A percentile compares a stretch with the other conserved stretches of the same genome.
Evolutionary conservation across 2,888 invertebrate species (phyloP).

Genomic region (Chrysomela aeneicollis): DNA sequence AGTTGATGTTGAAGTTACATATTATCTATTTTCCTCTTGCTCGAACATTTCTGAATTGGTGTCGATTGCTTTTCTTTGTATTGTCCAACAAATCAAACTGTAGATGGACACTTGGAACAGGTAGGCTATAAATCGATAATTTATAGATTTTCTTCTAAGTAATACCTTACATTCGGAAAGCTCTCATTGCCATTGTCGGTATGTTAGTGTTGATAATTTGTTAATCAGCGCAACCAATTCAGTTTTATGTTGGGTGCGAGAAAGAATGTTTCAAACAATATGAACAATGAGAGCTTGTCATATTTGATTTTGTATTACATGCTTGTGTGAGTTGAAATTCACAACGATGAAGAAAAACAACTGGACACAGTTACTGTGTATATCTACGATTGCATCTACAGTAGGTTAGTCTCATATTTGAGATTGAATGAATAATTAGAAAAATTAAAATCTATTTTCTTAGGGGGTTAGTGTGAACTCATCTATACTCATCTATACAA

Average conservation of each 20-base stretch:
- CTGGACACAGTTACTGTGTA: too few relatives aligned
- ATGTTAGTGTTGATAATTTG: neutral
- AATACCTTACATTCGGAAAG: neutral
- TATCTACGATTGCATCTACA: too few relatives aligned
- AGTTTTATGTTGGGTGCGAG: neutral
- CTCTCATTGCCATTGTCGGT: neutral
- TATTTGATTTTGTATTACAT: neutral
- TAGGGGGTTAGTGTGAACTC: too few relatives aligned
- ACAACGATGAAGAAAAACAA: too few relatives aligned
- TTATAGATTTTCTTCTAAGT: slow-evolving; percentile 3
- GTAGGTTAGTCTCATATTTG: too few relatives aligned
- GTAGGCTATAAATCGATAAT: neutral
- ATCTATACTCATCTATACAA: too few relatives aligned
- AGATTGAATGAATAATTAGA: too few relatives aligned
- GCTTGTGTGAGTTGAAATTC: neutral
- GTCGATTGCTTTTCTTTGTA: neutral
- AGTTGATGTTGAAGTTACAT: too few relatives aligned
- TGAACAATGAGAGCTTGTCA: slow-evolving; percentile 3
- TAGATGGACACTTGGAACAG: neutral
- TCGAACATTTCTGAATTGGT: neutral
- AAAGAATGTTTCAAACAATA: neutral
- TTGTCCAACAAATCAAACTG: neutral
- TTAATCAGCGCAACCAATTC: slow-evolving; percentile 2
- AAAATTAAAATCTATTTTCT: too few relatives aligned
- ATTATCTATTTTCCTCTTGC: too few relatives aligned